These are phyloP conservation scores for Hystrix cristata DNA, from an alignment of 2,113 vertebrate species.

Conservation along the genomic window DNA sequence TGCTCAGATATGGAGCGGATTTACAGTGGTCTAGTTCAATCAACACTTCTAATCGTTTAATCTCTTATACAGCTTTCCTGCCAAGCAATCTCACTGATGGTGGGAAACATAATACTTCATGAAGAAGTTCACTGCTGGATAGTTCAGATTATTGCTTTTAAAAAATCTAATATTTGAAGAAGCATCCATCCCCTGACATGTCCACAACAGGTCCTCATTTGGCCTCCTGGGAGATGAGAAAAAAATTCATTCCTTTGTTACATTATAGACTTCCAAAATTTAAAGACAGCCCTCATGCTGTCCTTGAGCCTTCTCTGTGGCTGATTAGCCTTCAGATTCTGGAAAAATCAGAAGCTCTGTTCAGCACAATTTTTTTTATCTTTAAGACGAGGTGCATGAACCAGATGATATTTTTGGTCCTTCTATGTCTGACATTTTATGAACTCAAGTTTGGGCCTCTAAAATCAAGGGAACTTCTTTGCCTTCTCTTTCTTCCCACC, in stretches of 20 bases:
- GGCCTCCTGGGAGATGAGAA: not conserved
- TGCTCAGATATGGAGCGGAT: slow-evolving; percentile 64
- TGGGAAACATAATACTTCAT: not conserved
- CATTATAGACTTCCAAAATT: not conserved
- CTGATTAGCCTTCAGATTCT: not conserved
- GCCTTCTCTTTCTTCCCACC: not conserved
- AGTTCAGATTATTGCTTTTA: not conserved
- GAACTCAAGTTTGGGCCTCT: not conserved
- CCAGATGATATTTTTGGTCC: slow-evolving; percentile 7
- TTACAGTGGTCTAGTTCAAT: slow-evolving; percentile 45
- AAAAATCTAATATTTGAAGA: slow-evolving; percentile 21
- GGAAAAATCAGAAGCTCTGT: not conserved
- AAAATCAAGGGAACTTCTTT: not conserved
- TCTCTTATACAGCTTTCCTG: not conserved
- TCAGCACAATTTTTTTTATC: not conserved
- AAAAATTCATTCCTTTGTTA: slow-evolving; percentile 5
- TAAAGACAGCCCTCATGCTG: not conserved
- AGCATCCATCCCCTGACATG: not conserved
- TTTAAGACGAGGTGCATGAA: not conserved
- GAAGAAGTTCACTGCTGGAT: not conserved
- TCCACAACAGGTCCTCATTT: not conserved
- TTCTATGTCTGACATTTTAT: slow-evolving; percentile 53
- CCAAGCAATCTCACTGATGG: not conserved
- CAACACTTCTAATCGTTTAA: slow-evolving; percentile 14
- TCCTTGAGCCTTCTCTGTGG: not conserved